A percentile compares a stretch with the other conserved stretches of the same genome.
Evolutionary conservation across 2,797 vertebrate species (phyloP).

Genomic region (Rhinella marina): DNA sequence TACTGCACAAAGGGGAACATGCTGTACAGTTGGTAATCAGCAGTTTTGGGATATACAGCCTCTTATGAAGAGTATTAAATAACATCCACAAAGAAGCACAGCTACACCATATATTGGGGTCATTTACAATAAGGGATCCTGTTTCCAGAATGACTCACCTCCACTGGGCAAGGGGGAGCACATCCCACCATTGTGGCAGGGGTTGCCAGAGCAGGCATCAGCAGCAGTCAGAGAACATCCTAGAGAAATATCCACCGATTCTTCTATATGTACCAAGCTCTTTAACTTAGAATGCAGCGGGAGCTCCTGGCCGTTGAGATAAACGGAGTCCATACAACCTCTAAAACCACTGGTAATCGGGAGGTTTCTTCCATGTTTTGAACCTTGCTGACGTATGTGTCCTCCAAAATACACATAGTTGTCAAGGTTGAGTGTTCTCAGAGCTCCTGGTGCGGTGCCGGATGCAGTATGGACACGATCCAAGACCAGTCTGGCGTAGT

Average conservation of each 20-base stretch:
- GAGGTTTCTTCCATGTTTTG: slow-evolving; percentile 81
- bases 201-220: slow-evolving; percentile 89
- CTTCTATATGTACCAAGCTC: slow-evolving; percentile 86
- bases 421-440: slow-evolving; percentile 94
- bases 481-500: slow-evolving; percentile 91
- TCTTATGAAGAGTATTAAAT: slow-evolving; percentile 7
- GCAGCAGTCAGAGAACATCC: slow-evolving; percentile 83
- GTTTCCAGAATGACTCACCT: slow-evolving; percentile 74
- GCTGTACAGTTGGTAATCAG: slow-evolving; percentile 22
- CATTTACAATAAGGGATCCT: neutral
- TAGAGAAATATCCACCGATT: slow-evolving; percentile 85
- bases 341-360: slow-evolving; percentile 87
- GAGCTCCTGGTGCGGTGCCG: slow-evolving; percentile 90
- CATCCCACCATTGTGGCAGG: slow-evolving; percentile 89
- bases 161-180: slow-evolving; percentile 85
- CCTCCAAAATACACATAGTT: slow-evolving; percentile 91
- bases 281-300: slow-evolving; percentile 85
- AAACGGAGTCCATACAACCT: slow-evolving; percentile 91
- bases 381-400: slow-evolving; percentile 83
- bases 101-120: neutral
- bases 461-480: slow-evolving; percentile 93
- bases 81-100: slow-evolving; percentile 29
- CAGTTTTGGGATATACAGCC: slow-evolving; percentile 35
- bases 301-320: slow-evolving; percentile 91
- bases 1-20: slow-evolving; percentile 43